Conservation (phyloP, 1,140 invertebrate genomes). For the Maconellicoccus hirsutus region DNA sequence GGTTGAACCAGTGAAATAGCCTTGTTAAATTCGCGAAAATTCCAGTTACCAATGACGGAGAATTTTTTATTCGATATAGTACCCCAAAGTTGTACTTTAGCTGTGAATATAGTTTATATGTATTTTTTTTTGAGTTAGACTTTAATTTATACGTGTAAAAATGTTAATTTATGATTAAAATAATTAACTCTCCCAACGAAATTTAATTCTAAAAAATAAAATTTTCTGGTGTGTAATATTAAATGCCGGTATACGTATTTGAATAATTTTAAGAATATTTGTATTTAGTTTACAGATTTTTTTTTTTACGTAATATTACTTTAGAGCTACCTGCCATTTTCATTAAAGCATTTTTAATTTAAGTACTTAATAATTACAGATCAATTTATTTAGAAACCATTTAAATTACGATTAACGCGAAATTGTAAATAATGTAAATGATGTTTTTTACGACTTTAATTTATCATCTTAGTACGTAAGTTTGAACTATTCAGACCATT, state of each 20-base stretch:
- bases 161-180: too few relatives aligned
- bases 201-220: too few relatives aligned
- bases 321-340: neutral
- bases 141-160: too few relatives aligned
- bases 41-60: neutral
- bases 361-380: neutral
- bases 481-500: neutral
- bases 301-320: neutral
- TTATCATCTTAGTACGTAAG: neutral
- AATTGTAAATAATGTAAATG: neutral
- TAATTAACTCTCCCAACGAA: too few relatives aligned
- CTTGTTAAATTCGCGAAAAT: neutral
- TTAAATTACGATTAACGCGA: neutral
- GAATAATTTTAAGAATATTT: neutral
- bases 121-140: neutral
- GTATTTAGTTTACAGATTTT: neutral
- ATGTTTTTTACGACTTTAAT: constrained; percentile 8
- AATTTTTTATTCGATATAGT: neutral
- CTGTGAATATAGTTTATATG: neutral
- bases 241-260: too few relatives aligned
- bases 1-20: neutral
- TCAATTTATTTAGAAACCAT: neutral
- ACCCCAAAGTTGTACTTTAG: too few relatives aligned
- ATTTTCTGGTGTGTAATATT: too few relatives aligned
- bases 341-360: neutral